phyloP scores from a whole-genome alignment of 2,888 invertebrate species.

The Brachypterus glaber region DNA sequence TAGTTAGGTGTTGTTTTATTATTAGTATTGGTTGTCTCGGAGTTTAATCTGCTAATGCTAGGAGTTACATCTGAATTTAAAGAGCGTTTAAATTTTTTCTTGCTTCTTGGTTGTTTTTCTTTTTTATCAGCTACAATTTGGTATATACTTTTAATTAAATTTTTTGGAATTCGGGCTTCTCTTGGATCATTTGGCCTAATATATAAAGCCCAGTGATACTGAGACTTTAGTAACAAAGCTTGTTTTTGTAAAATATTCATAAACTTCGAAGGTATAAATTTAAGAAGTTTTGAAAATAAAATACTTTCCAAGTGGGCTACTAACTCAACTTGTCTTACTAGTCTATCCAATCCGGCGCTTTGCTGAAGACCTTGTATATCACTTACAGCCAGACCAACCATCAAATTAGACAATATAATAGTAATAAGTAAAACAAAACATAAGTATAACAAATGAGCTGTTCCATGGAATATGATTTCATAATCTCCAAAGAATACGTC shows the following conservation, averaged over 20 bases:
- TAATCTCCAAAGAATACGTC: slow-evolving; percentile 62
- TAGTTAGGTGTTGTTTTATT: slow-evolving; percentile 18
- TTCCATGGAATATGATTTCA: slow-evolving; percentile 46
- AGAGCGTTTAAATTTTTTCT: slow-evolving; percentile 3
- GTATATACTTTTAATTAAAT: slow-evolving; percentile 63
- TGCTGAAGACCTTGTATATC: slow-evolving; percentile 75
- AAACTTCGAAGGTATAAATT: slow-evolving; percentile 51
- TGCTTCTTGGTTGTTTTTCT: slow-evolving; percentile 48
- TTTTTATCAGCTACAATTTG: slow-evolving; percentile 63
- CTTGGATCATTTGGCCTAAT: slow-evolving; percentile 76
- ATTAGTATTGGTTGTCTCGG: not conserved
- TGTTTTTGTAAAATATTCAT: slow-evolving; percentile 58
- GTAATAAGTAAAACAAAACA: slow-evolving; percentile 71
- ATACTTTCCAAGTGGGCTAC: slow-evolving; percentile 76
- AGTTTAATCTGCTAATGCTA: slow-evolving; percentile 25
- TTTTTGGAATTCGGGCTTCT: slow-evolving; percentile 67
- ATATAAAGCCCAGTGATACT: slow-evolving; percentile 61
- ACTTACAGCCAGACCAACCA: slow-evolving; percentile 78
- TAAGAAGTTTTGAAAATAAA: slow-evolving; percentile 66
- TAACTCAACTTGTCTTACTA: slow-evolving; percentile 72
- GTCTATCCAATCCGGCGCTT: slow-evolving; percentile 67
- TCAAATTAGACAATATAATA: slow-evolving; percentile 70
- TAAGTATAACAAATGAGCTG: slow-evolving; percentile 66
- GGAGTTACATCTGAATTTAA: slow-evolving; percentile 17
- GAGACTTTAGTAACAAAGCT: slow-evolving; percentile 65